Evolutionary conservation across 1,140 invertebrate species (phyloP), one percentile per base, ranked within the genome.

Genomic region (Schlechtendalia chinensis): DNA sequence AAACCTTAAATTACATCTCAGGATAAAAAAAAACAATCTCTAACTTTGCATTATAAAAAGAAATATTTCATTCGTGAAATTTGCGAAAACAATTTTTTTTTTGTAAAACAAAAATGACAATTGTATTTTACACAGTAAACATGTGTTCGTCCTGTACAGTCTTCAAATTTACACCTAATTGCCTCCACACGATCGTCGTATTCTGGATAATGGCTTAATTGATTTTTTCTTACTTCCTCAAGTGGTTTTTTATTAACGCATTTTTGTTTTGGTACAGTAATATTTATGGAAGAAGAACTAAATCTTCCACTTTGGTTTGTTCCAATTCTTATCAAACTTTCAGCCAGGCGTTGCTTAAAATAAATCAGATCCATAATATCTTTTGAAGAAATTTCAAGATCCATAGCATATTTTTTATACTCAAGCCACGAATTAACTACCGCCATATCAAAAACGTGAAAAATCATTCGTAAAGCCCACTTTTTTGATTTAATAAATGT

Each of bases 401-500:
- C 12, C 22, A 59, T 50, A 27, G 47, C 22, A 29, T 72, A 24
- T 72, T 27, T 54, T 72, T 27, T 54, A 10, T 72, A 72, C 24
- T 50, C 17, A 0, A 74, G n/a, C 71, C 71, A 74, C 17, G 47
- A 56, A 29, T 74, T 74, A 32, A n/a, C 22, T 17, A 56, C 14
- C 5, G 71, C 53, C 71, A 74, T 74, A 56, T 74, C 71, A 32
- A 56, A n/a, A 3, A 24, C 17, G 27, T 74, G 71, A 19, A 56
- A 32, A 29, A 56, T 5, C 53, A 56, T 56, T 11, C 53, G 22
- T 32, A 74, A 32, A 2, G 71, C 58, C 53, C 71, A 74, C 22
- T 74, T 56, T 74, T 54, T 54, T 8, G 27, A 74, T 56, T 54
- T 50, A 29, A 74, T 32, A 56, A 74, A 58, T 8, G 22, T 74